Evolutionary conservation across 2,888 invertebrate genomes (phyloP), one percentile per base, ranked within the genome.

Genomic region (Acheta domesticus): DNA sequence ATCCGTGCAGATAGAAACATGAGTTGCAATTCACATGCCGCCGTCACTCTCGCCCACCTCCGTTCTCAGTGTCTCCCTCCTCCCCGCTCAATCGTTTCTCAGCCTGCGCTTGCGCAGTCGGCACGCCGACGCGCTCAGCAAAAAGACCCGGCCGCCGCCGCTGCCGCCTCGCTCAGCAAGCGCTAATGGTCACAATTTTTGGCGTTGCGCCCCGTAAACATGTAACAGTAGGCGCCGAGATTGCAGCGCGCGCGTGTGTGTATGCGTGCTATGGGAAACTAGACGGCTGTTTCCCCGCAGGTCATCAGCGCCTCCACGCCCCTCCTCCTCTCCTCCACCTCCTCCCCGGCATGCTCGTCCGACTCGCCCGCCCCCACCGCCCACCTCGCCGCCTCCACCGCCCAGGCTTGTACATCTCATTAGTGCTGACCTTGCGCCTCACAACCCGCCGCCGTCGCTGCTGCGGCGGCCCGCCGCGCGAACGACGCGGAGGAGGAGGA

Each of bases 351-450:
- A 19, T 62, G 62, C n/a, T 19, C 62, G n/a, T 8, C 14, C n/a
- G 16, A 62, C n/a, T 62, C 3, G 62, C 14, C 16, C 16, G 62
- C 62, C 14, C 14, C 16, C 62, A 62, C 16, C 62, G 62, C 62
- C 14, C 14, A n/a, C 62, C 62, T 62, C 62, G n/a, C 62, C 62
- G 19, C 16, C 62, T 12, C 62, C 19, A 2, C 62, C 62, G 62
- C 62, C n/a, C 62, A 16, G 62, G 62, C 62, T 62, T 62, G 62
- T 62, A 62, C 62, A 62, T 62, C 62, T 62, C 62, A 62, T 62
- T 62, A 62, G 62, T 62, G 62, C n/a, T 62, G 62, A 62, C 62
- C 62, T 62, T 62, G 62, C 62, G 62, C 62, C 62, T 62, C 62
- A 36, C 36, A 36, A 62, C 62, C 62, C n/a, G 14, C 16, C 62